Base-by-base conservation (phyloP, 2,888 invertebrate genomes). In the Melikaiella ostensackeni region DNA sequence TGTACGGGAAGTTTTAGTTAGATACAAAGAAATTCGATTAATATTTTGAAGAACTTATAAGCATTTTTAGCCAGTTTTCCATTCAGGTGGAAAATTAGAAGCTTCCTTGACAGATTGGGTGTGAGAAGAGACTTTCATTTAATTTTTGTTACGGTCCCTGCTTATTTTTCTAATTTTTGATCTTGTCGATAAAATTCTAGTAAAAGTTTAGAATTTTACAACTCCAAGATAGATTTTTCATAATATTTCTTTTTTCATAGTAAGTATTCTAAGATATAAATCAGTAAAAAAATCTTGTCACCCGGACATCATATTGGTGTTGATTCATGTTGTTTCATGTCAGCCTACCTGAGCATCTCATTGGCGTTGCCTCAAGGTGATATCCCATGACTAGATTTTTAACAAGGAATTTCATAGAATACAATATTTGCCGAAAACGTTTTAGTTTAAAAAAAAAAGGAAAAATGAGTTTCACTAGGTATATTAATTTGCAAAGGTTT, bases 341-440 rank as follows among this genome's bases (percentile, higher is more conserved):
- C 70, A 70, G 50, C 70, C 50, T 70, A 70, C 70, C 70, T 70
- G 70, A 70, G 50, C 70, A 70, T 70, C 70, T 70, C 46, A 70
- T n/a, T 70, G 70, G 70, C 30, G 70, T 70, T 70, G 70, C 50
- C 70, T 70, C 70, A 55, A 70, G 70, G 46, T 70, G 70, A 50
- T 70, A 70, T 30, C 70, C 70, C 50, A 70, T 30, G 70, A 70
- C 70, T 70, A 70, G 30, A 70, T 46, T 70, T 70, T 70, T 70
- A 70, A 70, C 27, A 70, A 11, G 50, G 50, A 70, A 70, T 70
- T 70, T 50, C 30, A 46, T 55, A 50, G 42, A 70, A 70, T 70
- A n/a, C 9, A 70, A 50, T 30, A 30, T 27, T 70, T 16, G 27
- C 11, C 30, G 6, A 27, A 27, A 59, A 1, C 27, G 55, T 55